Base-by-base conservation (phyloP, 2,888 invertebrate genomes). In the Erpobdella octoculata region DNA sequence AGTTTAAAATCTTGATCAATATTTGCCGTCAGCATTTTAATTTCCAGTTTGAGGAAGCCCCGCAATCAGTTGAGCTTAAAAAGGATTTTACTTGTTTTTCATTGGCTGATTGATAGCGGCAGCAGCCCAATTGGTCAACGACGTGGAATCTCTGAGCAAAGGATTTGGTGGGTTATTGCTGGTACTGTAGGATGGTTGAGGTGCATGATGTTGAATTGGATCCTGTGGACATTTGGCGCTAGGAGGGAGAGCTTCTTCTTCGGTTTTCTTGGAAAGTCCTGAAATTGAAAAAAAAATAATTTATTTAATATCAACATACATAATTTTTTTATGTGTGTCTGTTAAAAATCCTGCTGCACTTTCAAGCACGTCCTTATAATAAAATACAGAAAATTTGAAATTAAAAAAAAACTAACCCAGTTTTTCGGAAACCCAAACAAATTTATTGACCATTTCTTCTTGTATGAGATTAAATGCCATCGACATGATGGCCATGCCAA, bases 401-500 rank as follows among this genome's bases (percentile, higher is more conserved):
- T n/a, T n/a, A n/a, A n/a, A n/a, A n/a, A n/a, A 33, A 28, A 33
- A 58, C 33, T 80, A 77, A 36, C 82, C 82, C 18, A 83, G 71
- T 75, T 82, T 82, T 72, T 78, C 76, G 8, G 80, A 80, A 62
- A 83, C 75, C 82, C 82, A 83, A 59, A 78, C 76, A 72, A 81
- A 80, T 73, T 83, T 83, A 33, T 69, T 83, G 74, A 80, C 78
- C 70, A 83, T 81, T 74, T 83, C 82, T 65, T 83, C 83, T 73
- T 83, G 83, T 78, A 83, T 83, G 37, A 83, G 79, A 4, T 80
- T 78, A 76, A 83, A 82, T 72, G 83, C 83, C 83, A 83, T 83
- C 36, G 83, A 82, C 71, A 83, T 74, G 71, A 83, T 82, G n/a
- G 83, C 83, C 81, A 83, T 81, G 8, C 83, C 83, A 73, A 83